A percentile compares a stretch with the other conserved stretches of the same genome.
These are phyloP conservation scores for Rugalucina vietnamica DNA, from an alignment of 2,888 invertebrate genomes.

Conservation along the genomic window DNA sequence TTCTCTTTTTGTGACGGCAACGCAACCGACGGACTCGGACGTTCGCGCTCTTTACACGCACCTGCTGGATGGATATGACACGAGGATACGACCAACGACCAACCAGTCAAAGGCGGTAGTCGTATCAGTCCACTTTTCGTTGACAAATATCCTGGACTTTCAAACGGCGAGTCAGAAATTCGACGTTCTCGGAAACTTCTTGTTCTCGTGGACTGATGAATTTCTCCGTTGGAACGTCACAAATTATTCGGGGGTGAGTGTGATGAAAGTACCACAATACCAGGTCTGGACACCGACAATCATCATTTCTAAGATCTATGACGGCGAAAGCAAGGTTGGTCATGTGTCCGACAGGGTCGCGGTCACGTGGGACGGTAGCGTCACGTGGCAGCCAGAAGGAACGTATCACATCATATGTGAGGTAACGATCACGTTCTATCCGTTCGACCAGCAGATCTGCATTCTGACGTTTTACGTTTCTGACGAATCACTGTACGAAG, in stretches of 20 bases:
- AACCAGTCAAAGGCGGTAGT: conserved; percentile 40
- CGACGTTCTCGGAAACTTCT: conserved; percentile 52
- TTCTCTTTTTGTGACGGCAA: too few relatives aligned
- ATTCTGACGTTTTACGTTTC: conserved; percentile 54
- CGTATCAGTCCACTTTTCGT: conserved; percentile 40
- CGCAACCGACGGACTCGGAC: background rate
- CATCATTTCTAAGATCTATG: conserved; percentile 46
- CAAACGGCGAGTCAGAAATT: conserved; percentile 59
- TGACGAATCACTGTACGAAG: conserved; percentile 45
- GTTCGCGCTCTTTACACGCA: conserved; percentile 14
- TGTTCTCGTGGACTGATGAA: conserved; percentile 53
- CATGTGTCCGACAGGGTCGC: conserved; percentile 2
- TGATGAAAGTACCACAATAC: conserved; percentile 44
- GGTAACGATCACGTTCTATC: conserved; percentile 57
- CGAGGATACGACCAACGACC: conserved; percentile 46
- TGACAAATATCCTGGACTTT: conserved; percentile 53
- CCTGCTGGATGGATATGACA: conserved; percentile 49
- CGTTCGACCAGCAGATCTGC: conserved; percentile 57
- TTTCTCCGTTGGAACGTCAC: conserved; percentile 49
- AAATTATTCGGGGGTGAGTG: conserved; percentile 14
- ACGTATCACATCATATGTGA: conserved; percentile 39
- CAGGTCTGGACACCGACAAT: conserved; percentile 60
- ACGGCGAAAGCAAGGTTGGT: background rate
- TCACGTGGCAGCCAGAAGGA: conserved; percentile 36
- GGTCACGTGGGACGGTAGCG: background rate